Evolutionary conservation across 2,888 invertebrate species (phyloP), one percentile per base, ranked within the genome.

Genomic region (Epicampocera succincta): DNA sequence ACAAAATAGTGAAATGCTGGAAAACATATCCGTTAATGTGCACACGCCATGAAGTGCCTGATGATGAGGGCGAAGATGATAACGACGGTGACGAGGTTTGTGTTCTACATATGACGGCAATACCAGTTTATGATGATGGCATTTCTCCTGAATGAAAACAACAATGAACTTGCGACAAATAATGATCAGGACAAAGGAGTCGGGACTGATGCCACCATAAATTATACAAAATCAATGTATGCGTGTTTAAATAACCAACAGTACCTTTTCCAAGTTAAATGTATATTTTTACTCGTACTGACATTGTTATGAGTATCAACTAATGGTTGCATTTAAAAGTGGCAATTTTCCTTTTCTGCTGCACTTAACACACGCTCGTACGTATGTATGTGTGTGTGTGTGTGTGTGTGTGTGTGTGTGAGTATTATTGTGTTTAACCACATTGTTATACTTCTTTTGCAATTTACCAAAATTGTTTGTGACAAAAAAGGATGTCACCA

Each of bases 391-490:
- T 42, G n/a, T 19, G 13, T 58, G 19, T 21, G n/a, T 42, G 58
- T 21, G 17, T 8, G 63, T 54, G 72, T 76, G 72, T 44, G 76
- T 72, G 81, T 80, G 71, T 71, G 33, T 8, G 33, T 25, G 19
- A n/a, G 65, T 56, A 76, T 76, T 76, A 46, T 81, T 72, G 81
- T 75, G 71, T 75, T 75, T 66, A 52, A 80, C 80, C 80, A 48
- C 80, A 80, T 56, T 74, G 74, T 65, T 74, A 65, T 58, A 74
- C 25, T 71, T 56, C 33, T 74, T 82, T 71, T 78, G 68, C 74
- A 82, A 78, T 82, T 82, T 78, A 58, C 71, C 61, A 60, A 78
- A 82, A 88, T 86, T 86, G 86, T 86, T 86, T 88, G 85, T 85
- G 86, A 86, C 86, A 87, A 83, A 78, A 83, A 81, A 84, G 82